These are phyloP conservation scores for Limnephilus lunatus DNA, from an alignment of 2,888 invertebrate genomes.

Conservation along the genomic window DNA sequence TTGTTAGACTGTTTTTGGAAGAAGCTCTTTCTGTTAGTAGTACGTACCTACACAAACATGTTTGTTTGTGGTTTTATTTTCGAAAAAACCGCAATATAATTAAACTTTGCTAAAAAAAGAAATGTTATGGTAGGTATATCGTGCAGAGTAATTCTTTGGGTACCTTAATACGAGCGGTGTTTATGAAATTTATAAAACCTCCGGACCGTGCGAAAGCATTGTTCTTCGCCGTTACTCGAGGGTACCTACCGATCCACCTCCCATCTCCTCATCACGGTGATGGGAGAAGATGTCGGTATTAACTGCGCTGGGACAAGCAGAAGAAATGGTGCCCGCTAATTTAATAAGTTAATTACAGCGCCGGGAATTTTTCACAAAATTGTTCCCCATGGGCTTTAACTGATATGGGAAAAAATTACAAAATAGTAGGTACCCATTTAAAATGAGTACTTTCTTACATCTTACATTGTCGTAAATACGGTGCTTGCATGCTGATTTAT, in stretches of 20 bases:
- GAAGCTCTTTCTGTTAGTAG: neutral
- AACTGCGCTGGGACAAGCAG: constrained; percentile 16
- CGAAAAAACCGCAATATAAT: neutral
- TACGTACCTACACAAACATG: neutral
- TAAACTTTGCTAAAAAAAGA: neutral
- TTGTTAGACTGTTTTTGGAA: neutral
- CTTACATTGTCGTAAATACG: neutral
- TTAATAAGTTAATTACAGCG: neutral
- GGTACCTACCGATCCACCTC: neutral
- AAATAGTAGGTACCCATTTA: neutral
- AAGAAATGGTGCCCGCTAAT: neutral
- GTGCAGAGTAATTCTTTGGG: neutral
- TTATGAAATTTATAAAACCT: constrained; percentile 55
- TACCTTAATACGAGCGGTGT: constrained; percentile 31
- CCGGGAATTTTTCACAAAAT: constrained; percentile 17
- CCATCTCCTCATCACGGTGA: neutral
- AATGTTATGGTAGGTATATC: neutral
- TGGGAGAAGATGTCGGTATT: neutral
- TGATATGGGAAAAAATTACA: constrained; percentile 12
- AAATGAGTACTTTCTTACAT: neutral
- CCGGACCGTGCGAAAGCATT: constrained; percentile 56
- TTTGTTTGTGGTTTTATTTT: neutral
- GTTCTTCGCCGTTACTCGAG: constrained; percentile 53
- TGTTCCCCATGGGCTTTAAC: constrained; percentile 26
- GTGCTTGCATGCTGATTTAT: constrained; percentile 4